Base-by-base conservation (phyloP, 1,140 invertebrate genomes). In the Danaus melanippus region DNA sequence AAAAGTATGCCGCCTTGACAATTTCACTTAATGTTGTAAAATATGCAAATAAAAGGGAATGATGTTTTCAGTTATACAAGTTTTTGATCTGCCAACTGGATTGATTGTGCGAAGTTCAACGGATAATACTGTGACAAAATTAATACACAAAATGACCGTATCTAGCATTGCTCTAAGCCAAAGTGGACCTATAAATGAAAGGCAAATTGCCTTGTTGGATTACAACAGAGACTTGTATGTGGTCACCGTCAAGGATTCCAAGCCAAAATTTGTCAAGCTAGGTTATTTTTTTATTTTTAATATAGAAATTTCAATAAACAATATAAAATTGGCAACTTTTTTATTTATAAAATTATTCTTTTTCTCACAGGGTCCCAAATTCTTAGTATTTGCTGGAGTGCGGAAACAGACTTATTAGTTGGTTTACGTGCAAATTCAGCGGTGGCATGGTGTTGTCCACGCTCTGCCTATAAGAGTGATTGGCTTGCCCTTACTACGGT, bases 71-170 rank as follows among this genome's bases (percentile, higher is more conserved):
- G 93, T 92, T 21, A 87, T 97, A 40, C 93, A 97, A 66, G 89
- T 98, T n/a, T 92, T 96, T 75, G 96, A 98, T 76, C 86, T 96
- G 9, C 87, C 87, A 72, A 91, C 62, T 90, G 91, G 79, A 91
- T 91, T 68, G 90, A 94, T 87, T 81, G 90, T 61, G 74, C 93
- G 66, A 85, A 91, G 68, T 53, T 84, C 84, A 32, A 64, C 77
- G 0, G 86, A 88, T 45, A 94, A 95, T 78, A 90, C 90, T 12
- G 86, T 87, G 80, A 87, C 77, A 65, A 89, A 77, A 87, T 89
- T 87, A 53, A 80, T 89, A 67, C 91, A 91, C 68, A 91, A 92
- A 12, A 87, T 90, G 67, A 91, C 92, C 9, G 89, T 96, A 2
- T 88, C 91, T 12, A 90, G 92, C 67, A 84, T 97, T 42, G 91